Evolutionary conservation across 2,888 invertebrate species (phyloP).

Genomic region (Coenonympha arcania): DNA sequence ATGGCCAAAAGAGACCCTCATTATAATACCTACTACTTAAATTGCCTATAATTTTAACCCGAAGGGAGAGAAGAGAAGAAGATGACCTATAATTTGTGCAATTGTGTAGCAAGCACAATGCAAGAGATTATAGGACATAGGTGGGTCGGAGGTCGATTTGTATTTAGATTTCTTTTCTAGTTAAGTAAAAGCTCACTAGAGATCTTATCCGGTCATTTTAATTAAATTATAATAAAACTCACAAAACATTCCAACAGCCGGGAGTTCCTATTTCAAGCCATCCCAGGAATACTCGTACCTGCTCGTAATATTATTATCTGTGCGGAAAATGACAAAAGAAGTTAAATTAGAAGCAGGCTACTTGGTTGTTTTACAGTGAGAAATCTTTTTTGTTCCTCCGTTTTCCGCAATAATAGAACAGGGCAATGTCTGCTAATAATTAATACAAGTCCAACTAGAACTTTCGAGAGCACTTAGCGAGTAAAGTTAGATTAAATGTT

Average conservation of each 20-base stretch:
- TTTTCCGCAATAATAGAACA: slow-evolving; percentile 24
- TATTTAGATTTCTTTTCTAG: too few species aligned
- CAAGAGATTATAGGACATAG: too few species aligned
- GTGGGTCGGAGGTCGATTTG: too few species aligned
- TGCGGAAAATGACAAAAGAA: background rate
- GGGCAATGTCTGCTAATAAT: slow-evolving; percentile 34
- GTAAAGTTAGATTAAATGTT: slow-evolving; percentile 64
- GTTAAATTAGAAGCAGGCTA: background rate
- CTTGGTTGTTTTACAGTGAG: slow-evolving; percentile 7
- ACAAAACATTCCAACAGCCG: background rate
- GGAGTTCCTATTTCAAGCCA: background rate
- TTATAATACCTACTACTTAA: too few species aligned
- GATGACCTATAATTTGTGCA: too few species aligned
- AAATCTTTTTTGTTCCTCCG: slow-evolving; percentile 29
- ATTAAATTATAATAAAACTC: background rate
- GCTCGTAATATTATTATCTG: background rate
- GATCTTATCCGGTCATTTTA: background rate
- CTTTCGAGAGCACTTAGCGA: slow-evolving; percentile 47
- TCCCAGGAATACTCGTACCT: background rate
- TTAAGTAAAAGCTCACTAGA: background rate
- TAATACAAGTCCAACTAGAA: slow-evolving; percentile 44
- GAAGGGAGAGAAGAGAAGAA: too few species aligned
- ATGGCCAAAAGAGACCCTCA: too few species aligned
- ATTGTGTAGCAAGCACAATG: too few species aligned
- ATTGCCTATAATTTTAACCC: too few species aligned